Conservation (phyloP, 1,140 invertebrate genomes). For the Chymomyza costata region DNA sequence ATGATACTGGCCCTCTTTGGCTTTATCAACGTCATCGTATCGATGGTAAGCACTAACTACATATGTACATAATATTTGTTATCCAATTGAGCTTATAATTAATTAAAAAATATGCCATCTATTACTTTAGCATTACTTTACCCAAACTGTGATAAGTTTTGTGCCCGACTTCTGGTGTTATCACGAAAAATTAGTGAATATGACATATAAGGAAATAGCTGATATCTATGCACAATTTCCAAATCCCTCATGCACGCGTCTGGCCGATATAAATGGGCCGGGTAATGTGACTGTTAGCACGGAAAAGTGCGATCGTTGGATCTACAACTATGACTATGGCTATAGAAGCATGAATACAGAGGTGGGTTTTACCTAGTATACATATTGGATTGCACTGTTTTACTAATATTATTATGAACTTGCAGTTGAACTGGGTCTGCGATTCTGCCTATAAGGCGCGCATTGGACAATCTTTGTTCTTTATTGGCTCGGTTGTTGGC, state of each 20-base stretch:
- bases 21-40: constrained; percentile 77
- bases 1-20: constrained; percentile 78
- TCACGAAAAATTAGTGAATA: constrained; percentile 67
- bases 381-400: no score
- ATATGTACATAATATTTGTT: no score
- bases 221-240: constrained; percentile 62
- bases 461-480: constrained; percentile 80
- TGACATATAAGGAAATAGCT: constrained; percentile 64
- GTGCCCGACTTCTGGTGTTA: constrained; percentile 76
- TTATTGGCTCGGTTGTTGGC: constrained; percentile 79
- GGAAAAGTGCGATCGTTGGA: constrained; percentile 75
- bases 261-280: constrained; percentile 41
- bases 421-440: constrained; percentile 81
- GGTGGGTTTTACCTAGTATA: constrained; percentile 73
- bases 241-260: constrained; percentile 59
- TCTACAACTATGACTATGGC: constrained; percentile 76
- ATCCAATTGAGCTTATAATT: neutral
- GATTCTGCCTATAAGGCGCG: constrained; percentile 78
- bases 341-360: constrained; percentile 79
- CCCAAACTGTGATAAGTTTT: constrained; percentile 78
- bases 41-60: constrained; percentile 66
- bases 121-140: constrained; percentile 76
- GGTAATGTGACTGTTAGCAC: constrained; percentile 57
- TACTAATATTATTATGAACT: no score
- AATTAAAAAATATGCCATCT: neutral